Base-by-base conservation (phyloP, 2,113 vertebrate genomes). In the Triplophysa tibetana region DNA sequence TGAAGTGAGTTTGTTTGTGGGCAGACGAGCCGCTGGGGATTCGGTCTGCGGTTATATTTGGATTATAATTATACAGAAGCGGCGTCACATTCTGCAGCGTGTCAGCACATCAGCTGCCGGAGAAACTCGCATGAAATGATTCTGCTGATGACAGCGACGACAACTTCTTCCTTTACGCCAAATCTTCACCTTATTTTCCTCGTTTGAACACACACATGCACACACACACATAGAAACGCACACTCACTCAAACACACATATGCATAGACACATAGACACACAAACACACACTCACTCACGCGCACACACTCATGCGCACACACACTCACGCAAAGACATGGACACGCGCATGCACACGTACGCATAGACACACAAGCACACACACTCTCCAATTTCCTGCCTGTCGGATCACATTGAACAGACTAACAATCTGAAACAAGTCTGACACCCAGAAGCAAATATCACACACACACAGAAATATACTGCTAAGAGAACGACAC, bases 351-450 rank as follows among this genome's bases (percentile, higher is more conserved):
- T 65, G 61, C 61, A 65, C 17, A 6, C 56, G 3, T 16, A 45
- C 45, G 4, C 26, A 38, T 16, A 48, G 19, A 26, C 61, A 16
- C 26, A 14, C 21, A n/a, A 17, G 75, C 75, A 61, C 64, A 70
- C 70, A 62, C 79, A 85, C 62, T 67, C 75, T 82, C 82, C 80
- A 84, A 85, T 84, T 83, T 82, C 82, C 79, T 82, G 81, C 77
- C 64, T 84, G 84, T 85, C 82, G 26, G 79, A 84, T 78, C 75
- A 81, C 82, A 82, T 82, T 56, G 41, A 77, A 66, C 45, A 64
- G 78, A 84, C 67, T 61, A 63, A 70, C 16, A 50, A 82, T 82
- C 62, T 73, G 78, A 65, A 81, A 85, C 84, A 81, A 76, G 82
- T 77, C 79, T 83, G 84, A 85, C 81, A 79, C 61, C 64, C 78